Conservation (phyloP, 2,797 vertebrate genomes). For the Muscicapa striata region DNA sequence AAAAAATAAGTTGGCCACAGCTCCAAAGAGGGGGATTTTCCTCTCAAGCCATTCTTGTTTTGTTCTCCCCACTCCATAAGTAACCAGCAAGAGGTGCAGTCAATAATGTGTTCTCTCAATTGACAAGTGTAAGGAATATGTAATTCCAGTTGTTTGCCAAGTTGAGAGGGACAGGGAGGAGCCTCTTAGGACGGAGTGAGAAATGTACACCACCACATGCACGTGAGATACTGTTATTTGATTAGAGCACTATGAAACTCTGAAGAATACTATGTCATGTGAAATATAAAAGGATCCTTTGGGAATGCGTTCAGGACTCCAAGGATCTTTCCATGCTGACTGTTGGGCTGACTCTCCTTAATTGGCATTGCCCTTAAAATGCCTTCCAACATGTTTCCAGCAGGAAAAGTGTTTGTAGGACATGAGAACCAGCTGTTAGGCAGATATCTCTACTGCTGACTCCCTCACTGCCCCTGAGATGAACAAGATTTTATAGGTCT, state of each 20-base stretch:
- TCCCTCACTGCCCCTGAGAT: not conserved
- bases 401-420: conserved; percentile 28
- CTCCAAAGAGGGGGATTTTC: not conserved
- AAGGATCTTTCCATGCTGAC: not conserved
- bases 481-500: conserved; percentile 20
- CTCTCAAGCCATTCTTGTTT: not conserved
- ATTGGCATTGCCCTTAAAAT: not conserved
- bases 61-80: conserved; percentile 36
- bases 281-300: too few species aligned
- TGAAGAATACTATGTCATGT: not conserved
- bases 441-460: not conserved
- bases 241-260: not conserved
- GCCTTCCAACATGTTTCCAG: not conserved
- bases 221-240: not conserved
- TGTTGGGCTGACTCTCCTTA: not conserved
- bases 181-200: not conserved
- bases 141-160: conserved; percentile 54
- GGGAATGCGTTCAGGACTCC: not conserved
- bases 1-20: not conserved
- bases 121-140: conserved; percentile 8
- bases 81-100: conserved; percentile 11
- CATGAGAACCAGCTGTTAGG: conserved; percentile 33
- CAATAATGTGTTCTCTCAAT: conserved; percentile 15
- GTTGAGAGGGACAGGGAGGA: not conserved
- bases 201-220: not conserved